These are phyloP conservation scores for Antigone vipio DNA, from an alignment of 2,113 vertebrate genomes.

Conservation along the genomic window DNA sequence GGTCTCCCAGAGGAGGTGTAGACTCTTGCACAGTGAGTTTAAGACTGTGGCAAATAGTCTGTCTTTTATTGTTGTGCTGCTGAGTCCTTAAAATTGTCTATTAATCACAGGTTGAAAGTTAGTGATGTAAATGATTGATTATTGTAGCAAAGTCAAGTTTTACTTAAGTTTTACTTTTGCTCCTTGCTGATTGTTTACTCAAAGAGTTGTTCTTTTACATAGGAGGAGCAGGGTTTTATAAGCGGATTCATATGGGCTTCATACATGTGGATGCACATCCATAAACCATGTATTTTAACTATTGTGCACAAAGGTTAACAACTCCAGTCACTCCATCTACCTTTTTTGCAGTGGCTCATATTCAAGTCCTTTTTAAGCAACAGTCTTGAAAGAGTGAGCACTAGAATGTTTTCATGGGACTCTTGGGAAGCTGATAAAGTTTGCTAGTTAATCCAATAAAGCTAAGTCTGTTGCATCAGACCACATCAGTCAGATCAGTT, in stretches of 20 bases:
- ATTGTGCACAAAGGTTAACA: neutral
- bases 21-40: neutral
- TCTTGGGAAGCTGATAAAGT: conserved; percentile 39
- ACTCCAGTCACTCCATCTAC: neutral
- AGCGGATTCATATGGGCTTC: neutral
- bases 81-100: neutral
- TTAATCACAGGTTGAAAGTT: neutral
- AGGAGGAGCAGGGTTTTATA: neutral
- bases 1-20: neutral
- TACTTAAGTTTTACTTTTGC: neutral
- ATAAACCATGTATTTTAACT: neutral
- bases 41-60: neutral
- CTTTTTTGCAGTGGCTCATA: neutral
- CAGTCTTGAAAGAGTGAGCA: neutral
- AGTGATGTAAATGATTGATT: neutral
- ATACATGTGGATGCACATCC: neutral
- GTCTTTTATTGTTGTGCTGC: neutral
- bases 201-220: neutral
- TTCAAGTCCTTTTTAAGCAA: neutral
- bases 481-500: conserved; percentile 56
- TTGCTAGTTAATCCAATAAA: conserved; percentile 48
- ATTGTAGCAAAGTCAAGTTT: neutral
- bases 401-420: neutral
- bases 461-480: conserved; percentile 11
- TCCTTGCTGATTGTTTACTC: neutral